phyloP scores from a whole-genome alignment of 2,113 vertebrate species.

The Lota lota region DNA sequence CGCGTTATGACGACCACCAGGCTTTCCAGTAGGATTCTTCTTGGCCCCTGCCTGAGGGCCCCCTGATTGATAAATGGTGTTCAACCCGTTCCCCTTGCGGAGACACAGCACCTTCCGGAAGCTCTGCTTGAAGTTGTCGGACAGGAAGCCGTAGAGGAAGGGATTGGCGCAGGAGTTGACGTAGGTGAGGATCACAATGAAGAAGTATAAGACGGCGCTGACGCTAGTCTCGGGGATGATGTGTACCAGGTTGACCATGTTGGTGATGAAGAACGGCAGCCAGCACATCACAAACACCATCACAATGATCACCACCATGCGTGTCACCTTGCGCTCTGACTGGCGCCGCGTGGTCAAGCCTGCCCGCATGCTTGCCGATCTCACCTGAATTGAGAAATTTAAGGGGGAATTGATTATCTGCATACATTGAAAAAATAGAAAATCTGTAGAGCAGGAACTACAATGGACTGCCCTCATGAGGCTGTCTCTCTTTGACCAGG shows the following conservation, averaged over 20 bases:
- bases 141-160: slow-evolving; percentile 87
- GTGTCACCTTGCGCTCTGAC: slow-evolving; percentile 86
- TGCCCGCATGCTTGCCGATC: slow-evolving; percentile 76
- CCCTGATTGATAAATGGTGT: slow-evolving; percentile 27
- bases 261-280: slow-evolving; percentile 87
- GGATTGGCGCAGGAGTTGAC: slow-evolving; percentile 94
- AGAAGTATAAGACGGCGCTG: slow-evolving; percentile 74
- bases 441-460: neutral
- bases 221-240: slow-evolving; percentile 78
- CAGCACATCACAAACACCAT: slow-evolving; percentile 88
- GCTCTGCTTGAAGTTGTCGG: slow-evolving; percentile 88
- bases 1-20: neutral
- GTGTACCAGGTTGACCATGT: slow-evolving; percentile 84
- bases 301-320: slow-evolving; percentile 93
- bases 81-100: slow-evolving; percentile 44
- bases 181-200: slow-evolving; percentile 84
- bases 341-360: slow-evolving; percentile 78
- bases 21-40: slow-evolving; percentile 44
- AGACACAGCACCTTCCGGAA: slow-evolving; percentile 85
- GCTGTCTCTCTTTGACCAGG: too few species aligned
- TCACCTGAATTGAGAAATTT: slow-evolving; percentile 63
- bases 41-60: slow-evolving; percentile 1
- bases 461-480: too few species aligned
- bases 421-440: too few species aligned
- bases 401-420: neutral